A percentile compares a stretch with the other conserved stretches of the same genome.
Evolutionary conservation across 2,888 invertebrate genomes (phyloP).

Genomic region (Tinea pellionella): DNA sequence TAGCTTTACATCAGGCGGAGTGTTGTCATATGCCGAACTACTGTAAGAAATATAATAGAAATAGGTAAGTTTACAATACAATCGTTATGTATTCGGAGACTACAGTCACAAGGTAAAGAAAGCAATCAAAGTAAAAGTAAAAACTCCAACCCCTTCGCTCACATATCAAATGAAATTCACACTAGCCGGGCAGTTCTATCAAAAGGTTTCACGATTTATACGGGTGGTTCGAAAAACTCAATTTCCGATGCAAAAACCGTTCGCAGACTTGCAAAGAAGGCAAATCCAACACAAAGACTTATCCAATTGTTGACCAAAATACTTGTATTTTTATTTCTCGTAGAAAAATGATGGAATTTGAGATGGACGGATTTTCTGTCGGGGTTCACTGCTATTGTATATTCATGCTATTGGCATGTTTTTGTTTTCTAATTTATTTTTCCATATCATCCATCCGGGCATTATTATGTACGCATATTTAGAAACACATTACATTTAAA

Average conservation of each 20-base stretch:
- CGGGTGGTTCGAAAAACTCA: conserved; percentile 7
- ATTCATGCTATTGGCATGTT: neutral
- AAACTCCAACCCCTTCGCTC: neutral
- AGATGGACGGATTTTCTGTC: neutral
- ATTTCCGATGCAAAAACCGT: conserved; percentile 12
- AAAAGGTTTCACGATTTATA: conserved; percentile 9
- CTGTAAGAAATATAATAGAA: no score
- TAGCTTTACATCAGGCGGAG: no score
- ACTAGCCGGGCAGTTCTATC: conserved; percentile 9
- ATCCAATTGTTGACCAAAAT: conserved; percentile 9
- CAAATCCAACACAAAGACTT: conserved; percentile 8
- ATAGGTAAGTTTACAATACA: no score
- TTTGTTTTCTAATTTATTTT: neutral
- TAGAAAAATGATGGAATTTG: conserved; percentile 8
- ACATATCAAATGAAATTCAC: conserved; percentile 12
- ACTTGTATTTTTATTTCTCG: neutral
- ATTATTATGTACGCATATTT: no score
- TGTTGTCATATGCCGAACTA: no score
- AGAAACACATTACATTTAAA: no score
- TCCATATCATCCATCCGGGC: no score
- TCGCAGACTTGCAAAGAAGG: conserved; percentile 8
- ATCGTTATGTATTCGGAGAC: no score
- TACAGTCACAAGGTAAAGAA: no score
- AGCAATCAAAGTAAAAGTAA: neutral
- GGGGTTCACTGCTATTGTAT: neutral